These are phyloP conservation scores for Folsomia candida DNA, from an alignment of 2,888 invertebrate species.

Conservation along the genomic window DNA sequence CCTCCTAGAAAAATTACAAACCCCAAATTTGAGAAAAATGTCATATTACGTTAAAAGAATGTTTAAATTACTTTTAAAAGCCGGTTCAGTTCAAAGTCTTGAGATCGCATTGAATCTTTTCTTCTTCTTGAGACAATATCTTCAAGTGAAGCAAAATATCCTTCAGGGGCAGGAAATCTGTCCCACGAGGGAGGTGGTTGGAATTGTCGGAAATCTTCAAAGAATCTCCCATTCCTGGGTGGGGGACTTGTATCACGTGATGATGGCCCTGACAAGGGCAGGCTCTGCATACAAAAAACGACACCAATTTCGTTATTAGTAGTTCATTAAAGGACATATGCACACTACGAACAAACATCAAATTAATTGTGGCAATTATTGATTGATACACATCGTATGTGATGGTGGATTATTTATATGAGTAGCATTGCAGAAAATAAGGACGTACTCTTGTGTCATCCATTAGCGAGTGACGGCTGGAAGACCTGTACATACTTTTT, in stretches of 20 bases:
- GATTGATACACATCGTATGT: slow-evolving; percentile 9
- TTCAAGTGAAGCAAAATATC: slow-evolving; percentile 48
- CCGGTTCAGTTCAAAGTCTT: slow-evolving; percentile 47
- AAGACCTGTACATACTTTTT: slow-evolving; percentile 58
- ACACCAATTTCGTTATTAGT: not conserved
- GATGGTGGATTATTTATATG: too few species aligned
- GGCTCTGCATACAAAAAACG: slow-evolving; percentile 56
- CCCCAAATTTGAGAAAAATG: not conserved
- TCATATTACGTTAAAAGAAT: not conserved
- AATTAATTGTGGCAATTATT: too few species aligned
- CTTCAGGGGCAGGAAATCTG: slow-evolving; percentile 39
- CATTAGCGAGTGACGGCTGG: slow-evolving; percentile 65
- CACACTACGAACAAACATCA: not conserved
- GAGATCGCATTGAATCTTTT: slow-evolving; percentile 41
- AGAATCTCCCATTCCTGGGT: slow-evolving; percentile 53
- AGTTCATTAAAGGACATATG: not conserved
- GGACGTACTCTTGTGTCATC: slow-evolving; percentile 64
- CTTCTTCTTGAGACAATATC: slow-evolving; percentile 42
- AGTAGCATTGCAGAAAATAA: too few species aligned
- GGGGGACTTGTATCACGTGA: slow-evolving; percentile 59
- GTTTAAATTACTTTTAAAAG: slow-evolving; percentile 42
- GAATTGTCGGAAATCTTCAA: slow-evolving; percentile 50
- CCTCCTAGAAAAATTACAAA: slow-evolving; percentile 60
- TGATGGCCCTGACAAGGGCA: slow-evolving; percentile 57
- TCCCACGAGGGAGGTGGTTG: slow-evolving; percentile 45